A percentile compares a stretch with the other conserved stretches of the same genome.
phyloP scores from a whole-genome alignment of 2,888 invertebrate species.

The Hirtodrosophila confusa region DNA sequence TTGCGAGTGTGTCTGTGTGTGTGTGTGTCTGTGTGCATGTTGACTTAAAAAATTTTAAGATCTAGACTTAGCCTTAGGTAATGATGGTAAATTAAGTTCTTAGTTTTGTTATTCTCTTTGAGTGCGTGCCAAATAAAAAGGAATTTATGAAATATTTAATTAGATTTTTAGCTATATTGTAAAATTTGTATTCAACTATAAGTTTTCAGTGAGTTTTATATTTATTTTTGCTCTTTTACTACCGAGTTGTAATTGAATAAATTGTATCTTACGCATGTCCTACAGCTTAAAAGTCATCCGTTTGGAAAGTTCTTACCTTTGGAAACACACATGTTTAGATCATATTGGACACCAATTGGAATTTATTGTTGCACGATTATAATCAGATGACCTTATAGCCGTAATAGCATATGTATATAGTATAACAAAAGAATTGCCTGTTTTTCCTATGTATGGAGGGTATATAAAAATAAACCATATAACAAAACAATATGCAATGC shows the following conservation, averaged over 20 bases:
- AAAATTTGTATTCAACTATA: slow-evolving; percentile 42
- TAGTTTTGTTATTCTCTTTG: slow-evolving; percentile 44
- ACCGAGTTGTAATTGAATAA: slow-evolving; percentile 28
- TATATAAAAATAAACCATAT: slow-evolving; percentile 27
- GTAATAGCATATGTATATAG: slow-evolving; percentile 4
- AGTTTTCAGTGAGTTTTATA: slow-evolving; percentile 19
- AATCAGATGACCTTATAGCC: slow-evolving; percentile 48
- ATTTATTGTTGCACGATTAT: not conserved
- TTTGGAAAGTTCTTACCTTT: not conserved
- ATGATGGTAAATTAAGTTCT: slow-evolving; percentile 42
- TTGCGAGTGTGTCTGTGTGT: slow-evolving; percentile 6
- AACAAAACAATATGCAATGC: slow-evolving; percentile 57
- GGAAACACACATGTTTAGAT: slow-evolving; percentile 35
- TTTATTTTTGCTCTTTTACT: slow-evolving; percentile 42
- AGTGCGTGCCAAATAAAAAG: slow-evolving; percentile 80
- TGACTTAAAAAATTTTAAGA: slow-evolving; percentile 37
- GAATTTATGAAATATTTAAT: slow-evolving; percentile 60
- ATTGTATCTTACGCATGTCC: slow-evolving; percentile 10
- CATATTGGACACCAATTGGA: slow-evolving; percentile 35
- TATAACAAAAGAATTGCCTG: too few species aligned
- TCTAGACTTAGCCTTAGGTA: slow-evolving; percentile 49
- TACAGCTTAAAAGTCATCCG: slow-evolving; percentile 46
- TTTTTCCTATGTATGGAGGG: slow-evolving; percentile 14
- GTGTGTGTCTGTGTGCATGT: slow-evolving; percentile 31
- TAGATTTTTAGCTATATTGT: slow-evolving; percentile 43